Evolutionary conservation across 2,888 invertebrate species (phyloP).

Genomic region (Epirrita christyi): DNA sequence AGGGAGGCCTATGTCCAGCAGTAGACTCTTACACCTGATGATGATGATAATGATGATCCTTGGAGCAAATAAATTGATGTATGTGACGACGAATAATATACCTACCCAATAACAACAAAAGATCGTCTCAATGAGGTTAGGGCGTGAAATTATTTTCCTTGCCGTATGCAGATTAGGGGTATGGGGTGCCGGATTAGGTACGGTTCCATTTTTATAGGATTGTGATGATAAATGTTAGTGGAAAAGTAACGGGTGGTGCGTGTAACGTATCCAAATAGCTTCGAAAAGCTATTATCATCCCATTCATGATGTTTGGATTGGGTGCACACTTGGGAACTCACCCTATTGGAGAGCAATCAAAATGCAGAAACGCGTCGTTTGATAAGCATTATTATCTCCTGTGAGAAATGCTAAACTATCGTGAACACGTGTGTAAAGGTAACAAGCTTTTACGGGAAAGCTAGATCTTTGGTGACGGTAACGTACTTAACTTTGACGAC

Average conservation of each 20-base stretch:
- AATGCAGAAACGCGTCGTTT: too few relatives aligned
- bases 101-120: slow-evolving; percentile 55
- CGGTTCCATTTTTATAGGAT: slow-evolving; percentile 82
- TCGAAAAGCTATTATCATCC: slow-evolving; percentile 31
- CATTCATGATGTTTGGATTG: slow-evolving; percentile 7
- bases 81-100: slow-evolving; percentile 15
- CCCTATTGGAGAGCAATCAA: too few relatives aligned
- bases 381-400: too few relatives aligned
- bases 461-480: too few relatives aligned
- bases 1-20: too few relatives aligned
- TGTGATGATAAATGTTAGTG: slow-evolving; percentile 81
- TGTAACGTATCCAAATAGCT: slow-evolving; percentile 77
- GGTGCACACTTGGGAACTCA: background rate
- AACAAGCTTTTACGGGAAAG: too few relatives aligned
- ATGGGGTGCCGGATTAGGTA: slow-evolving; percentile 73
- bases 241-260: slow-evolving; percentile 79
- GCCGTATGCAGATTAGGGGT: slow-evolving; percentile 81
- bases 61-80: background rate
- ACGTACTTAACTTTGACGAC: too few relatives aligned
- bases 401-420: too few relatives aligned
- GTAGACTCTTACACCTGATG: too few relatives aligned
- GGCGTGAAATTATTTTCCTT: slow-evolving; percentile 84
- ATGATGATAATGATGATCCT: background rate
- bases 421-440: too few relatives aligned
- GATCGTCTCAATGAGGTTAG: slow-evolving; percentile 63